phyloP scores from a whole-genome alignment of 2,797 vertebrate genomes.

The Florisuga fusca region DNA sequence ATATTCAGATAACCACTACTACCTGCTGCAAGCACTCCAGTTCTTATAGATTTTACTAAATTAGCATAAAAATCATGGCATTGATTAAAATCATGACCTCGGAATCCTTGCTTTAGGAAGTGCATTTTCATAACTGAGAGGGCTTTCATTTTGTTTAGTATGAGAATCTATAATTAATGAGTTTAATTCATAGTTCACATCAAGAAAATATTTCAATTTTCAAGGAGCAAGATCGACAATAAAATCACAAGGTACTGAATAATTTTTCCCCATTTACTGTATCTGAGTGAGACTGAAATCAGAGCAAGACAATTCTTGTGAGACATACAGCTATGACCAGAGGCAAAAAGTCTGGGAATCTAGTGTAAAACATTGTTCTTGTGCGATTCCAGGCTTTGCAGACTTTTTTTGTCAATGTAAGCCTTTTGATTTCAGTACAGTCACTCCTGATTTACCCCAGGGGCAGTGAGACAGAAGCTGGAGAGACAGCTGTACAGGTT shows the following conservation, averaged over 20 bases:
- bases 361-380: neutral
- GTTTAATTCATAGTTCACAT: neutral
- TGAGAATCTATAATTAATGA: neutral
- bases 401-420: constrained; percentile 1
- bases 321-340: constrained; percentile 27
- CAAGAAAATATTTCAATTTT: neutral
- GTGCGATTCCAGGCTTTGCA: neutral
- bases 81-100: neutral
- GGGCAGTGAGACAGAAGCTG: neutral
- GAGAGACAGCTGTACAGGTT: neutral
- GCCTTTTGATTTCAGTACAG: constrained; percentile 31
- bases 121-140: neutral
- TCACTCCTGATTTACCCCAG: constrained; percentile 32
- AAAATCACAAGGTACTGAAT: neutral
- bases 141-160: neutral
- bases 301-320: neutral
- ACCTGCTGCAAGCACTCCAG: neutral
- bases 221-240: neutral
- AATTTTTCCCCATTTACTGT: neutral
- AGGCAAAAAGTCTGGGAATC: constrained; percentile 46
- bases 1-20: neutral
- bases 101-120: neutral
- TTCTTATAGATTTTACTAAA: neutral
- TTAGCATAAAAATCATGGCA: neutral
- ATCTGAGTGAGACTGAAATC: neutral